These are phyloP conservation scores for Mugil cephalus DNA, from an alignment of 2,113 vertebrate genomes.

Conservation along the genomic window DNA sequence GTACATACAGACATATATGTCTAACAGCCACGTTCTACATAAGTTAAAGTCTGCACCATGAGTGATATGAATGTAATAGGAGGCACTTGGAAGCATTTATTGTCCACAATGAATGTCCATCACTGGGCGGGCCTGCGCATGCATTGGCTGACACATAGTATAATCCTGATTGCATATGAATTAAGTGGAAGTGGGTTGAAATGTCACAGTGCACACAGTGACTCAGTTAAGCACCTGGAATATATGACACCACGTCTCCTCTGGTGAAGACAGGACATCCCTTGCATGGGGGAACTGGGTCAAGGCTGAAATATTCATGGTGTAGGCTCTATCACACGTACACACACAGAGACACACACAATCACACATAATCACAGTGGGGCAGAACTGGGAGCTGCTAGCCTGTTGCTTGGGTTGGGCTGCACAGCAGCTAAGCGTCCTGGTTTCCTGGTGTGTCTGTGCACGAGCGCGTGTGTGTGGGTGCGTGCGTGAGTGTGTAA, in stretches of 20 bases:
- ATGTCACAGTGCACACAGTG: slow-evolving; percentile 69
- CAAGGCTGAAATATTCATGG: slow-evolving; percentile 81
- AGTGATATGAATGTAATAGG: slow-evolving; percentile 31
- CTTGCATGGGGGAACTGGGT: slow-evolving; percentile 75
- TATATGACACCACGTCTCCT: slow-evolving; percentile 74
- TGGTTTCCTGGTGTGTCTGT: slow-evolving; percentile 14
- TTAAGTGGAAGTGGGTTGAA: slow-evolving; percentile 68
- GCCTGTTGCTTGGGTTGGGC: slow-evolving; percentile 55
- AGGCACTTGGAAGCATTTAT: slow-evolving; percentile 10
- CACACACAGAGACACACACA: slow-evolving; percentile 28
- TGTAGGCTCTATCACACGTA: slow-evolving; percentile 40
- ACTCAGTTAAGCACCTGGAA: slow-evolving; percentile 80
- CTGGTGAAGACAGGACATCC: slow-evolving; percentile 75
- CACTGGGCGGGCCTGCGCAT: slow-evolving; percentile 33
- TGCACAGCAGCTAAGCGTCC: slow-evolving; percentile 28
- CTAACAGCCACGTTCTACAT: slow-evolving; percentile 25
- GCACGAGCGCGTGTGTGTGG: slow-evolving; percentile 15
- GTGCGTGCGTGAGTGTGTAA: slow-evolving; percentile 22
- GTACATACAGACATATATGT: not conserved
- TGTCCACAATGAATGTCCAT: slow-evolving; percentile 29
- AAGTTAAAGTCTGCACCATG: slow-evolving; percentile 10
- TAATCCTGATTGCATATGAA: slow-evolving; percentile 67
- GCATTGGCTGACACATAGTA: slow-evolving; percentile 40
- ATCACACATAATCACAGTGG: slow-evolving; percentile 34
- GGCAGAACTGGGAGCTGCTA: slow-evolving; percentile 48